A percentile compares a stretch with the other conserved stretches of the same genome.
These are phyloP conservation scores for Eulemur rufifrons DNA, from an alignment of 2,113 vertebrate species.

Conservation along the genomic window DNA sequence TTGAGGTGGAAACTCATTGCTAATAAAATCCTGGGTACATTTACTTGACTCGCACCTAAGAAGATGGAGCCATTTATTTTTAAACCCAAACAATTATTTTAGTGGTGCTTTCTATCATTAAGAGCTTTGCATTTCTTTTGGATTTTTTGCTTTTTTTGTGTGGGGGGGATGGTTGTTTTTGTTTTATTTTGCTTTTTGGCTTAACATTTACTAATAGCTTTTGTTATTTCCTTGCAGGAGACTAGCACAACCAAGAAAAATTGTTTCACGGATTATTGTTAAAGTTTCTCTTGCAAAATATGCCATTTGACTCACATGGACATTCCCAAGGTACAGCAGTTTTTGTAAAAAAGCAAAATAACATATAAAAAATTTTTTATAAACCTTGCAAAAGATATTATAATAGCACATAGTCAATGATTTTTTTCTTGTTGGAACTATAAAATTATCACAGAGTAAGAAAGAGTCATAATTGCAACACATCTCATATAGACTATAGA, in stretches of 20 bases:
- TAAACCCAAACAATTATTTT: slow-evolving; percentile 29
- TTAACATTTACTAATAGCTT: not conserved
- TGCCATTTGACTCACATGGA: not conserved
- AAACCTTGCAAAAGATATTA: not conserved
- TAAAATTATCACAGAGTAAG: slow-evolving; percentile 20
- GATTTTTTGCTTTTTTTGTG: not conserved
- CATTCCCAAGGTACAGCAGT: not conserved
- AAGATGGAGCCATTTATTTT: slow-evolving; percentile 52
- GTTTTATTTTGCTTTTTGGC: not conserved
- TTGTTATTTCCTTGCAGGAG: not conserved
- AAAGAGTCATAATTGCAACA: not conserved
- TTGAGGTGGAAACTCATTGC: slow-evolving; percentile 64
- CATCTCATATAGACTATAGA: not conserved
- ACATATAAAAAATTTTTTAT: not conserved
- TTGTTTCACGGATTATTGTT: slow-evolving; percentile 19
- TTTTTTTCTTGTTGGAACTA: not conserved
- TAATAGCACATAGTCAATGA: not conserved
- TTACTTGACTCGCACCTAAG: slow-evolving; percentile 43
- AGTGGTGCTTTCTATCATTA: not conserved
- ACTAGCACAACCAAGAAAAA: not conserved
- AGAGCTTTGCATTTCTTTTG: not conserved
- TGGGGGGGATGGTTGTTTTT: not conserved
- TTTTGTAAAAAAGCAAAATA: not conserved
- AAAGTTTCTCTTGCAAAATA: not conserved
- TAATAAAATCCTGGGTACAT: slow-evolving; percentile 68